Evolutionary conservation across 2,797 vertebrate species (phyloP), one percentile per base, ranked within the genome.

Genomic region (Linurgus olivaceus): DNA sequence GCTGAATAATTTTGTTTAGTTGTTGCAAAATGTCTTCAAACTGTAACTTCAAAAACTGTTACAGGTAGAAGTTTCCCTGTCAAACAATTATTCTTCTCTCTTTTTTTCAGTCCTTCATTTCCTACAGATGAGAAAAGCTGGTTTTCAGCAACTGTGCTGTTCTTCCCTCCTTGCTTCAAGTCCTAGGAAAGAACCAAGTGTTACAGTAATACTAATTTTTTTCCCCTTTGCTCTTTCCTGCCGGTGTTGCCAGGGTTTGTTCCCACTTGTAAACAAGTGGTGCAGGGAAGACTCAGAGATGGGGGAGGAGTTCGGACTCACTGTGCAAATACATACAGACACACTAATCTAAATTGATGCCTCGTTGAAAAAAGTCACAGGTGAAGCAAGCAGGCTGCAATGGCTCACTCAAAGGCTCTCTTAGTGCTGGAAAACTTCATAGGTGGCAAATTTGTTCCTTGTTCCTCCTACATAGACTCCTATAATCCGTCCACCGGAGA

Each of bases 351-450:
- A 47, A 74, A 37, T 17, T 59, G 57, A 54, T 80, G 42, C 18
- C 38, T 35, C 1, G 1, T 11, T 38, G 47, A 52, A 73, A 67
- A 58, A 44, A 82, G 29, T 59, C 40, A 29, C 50, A 52, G 77
- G 14, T 31, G 63, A 88, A 90, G 58, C 42, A 66, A 40, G 62
- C 25, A 57, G 96, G 52, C 85, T 7, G 94, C 67, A 35, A 96
- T 98, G 95, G 97, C 97, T 26, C 96, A 92, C 45, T 91, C 96
- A 31, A 74, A 79, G 44, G 54, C 96, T 9, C 88, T 97, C 48
- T 74, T 99, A 96, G 95, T 98, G 40, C 94, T 99, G 96, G 98
- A 99, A 96, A 99, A 99, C 94, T 99, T 98, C 87, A 99, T 99
- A 45, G 98, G 97, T 28, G 99, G 99, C 11, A 98, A 97, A 90